A percentile compares a stretch with the other conserved stretches of the same genome.
These are phyloP conservation scores for Prenolepis imparis DNA, from an alignment of 2,888 invertebrate species.

Conservation along the genomic window DNA sequence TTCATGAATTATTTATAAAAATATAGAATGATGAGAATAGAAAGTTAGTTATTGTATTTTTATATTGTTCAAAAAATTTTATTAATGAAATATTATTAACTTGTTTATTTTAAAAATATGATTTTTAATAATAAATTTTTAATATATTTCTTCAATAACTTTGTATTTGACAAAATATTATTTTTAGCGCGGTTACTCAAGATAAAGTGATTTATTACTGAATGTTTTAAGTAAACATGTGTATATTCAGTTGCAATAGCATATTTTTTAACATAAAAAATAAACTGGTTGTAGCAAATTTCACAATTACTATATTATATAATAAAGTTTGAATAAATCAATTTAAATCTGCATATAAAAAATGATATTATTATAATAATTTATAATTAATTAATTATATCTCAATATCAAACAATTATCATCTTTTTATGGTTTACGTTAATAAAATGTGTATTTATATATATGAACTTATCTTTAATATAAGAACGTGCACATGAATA, in stretches of 20 bases:
- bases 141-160: background rate
- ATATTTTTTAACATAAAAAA: background rate
- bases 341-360: background rate
- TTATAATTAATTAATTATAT: constrained; percentile 17
- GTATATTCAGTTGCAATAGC: constrained; percentile 27
- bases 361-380: background rate
- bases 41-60: background rate
- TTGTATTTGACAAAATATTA: background rate
- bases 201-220: constrained; percentile 15
- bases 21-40: background rate
- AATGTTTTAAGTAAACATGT: constrained; percentile 14
- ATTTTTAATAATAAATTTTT: constrained; percentile 1
- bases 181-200: background rate
- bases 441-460: background rate
- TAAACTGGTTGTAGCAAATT: constrained; percentile 19
- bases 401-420: background rate
- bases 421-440: background rate
- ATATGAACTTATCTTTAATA: background rate
- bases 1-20: background rate
- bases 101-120: background rate
- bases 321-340: background rate
- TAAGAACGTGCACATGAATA: background rate
- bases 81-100: background rate
- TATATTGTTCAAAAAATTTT: background rate
- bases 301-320: background rate